A percentile compares a stretch with the other conserved stretches of the same genome.
These are phyloP conservation scores for Nycteola revayana DNA, from an alignment of 2,888 invertebrate species.

Conservation along the genomic window DNA sequence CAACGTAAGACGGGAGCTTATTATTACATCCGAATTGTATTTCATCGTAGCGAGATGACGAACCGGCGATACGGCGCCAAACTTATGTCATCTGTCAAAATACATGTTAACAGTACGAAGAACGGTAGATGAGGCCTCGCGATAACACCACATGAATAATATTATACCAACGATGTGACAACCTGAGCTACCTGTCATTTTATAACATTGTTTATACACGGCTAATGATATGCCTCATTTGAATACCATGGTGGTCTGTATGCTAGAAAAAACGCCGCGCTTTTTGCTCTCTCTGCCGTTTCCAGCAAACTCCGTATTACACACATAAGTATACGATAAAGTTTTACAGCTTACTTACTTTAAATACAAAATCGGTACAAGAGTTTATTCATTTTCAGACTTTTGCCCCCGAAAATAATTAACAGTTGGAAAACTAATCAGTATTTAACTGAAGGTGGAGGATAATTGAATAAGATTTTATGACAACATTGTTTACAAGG, in stretches of 20 bases:
- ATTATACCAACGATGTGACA: slow-evolving; percentile 63
- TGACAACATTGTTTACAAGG: slow-evolving; percentile 77
- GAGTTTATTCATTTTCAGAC: slow-evolving; percentile 29
- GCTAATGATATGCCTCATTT: slow-evolving; percentile 76
- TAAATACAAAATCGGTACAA: slow-evolving; percentile 7
- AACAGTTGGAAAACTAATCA: slow-evolving; percentile 62
- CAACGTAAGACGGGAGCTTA: slow-evolving; percentile 78
- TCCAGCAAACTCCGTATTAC: no score
- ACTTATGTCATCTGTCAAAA: slow-evolving; percentile 82
- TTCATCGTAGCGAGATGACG: slow-evolving; percentile 71
- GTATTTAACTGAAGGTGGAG: slow-evolving; percentile 55
- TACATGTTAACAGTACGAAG: slow-evolving; percentile 74
- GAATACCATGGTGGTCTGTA: slow-evolving; percentile 74
- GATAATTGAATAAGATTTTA: slow-evolving; percentile 76
- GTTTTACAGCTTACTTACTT: background rate
- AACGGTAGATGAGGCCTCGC: slow-evolving; percentile 51
- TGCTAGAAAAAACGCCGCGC: slow-evolving; percentile 46
- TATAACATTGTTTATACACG: slow-evolving; percentile 71
- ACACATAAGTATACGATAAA: no score
- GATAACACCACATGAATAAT: slow-evolving; percentile 62
- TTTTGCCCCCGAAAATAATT: slow-evolving; percentile 42
- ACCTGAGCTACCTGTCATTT: slow-evolving; percentile 73
- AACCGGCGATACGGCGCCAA: slow-evolving; percentile 67
- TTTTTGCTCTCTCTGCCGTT: slow-evolving; percentile 41
- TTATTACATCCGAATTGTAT: slow-evolving; percentile 77